Evolutionary conservation across 2,888 invertebrate genomes (phyloP).

Genomic region (Diplolepis rosae): DNA sequence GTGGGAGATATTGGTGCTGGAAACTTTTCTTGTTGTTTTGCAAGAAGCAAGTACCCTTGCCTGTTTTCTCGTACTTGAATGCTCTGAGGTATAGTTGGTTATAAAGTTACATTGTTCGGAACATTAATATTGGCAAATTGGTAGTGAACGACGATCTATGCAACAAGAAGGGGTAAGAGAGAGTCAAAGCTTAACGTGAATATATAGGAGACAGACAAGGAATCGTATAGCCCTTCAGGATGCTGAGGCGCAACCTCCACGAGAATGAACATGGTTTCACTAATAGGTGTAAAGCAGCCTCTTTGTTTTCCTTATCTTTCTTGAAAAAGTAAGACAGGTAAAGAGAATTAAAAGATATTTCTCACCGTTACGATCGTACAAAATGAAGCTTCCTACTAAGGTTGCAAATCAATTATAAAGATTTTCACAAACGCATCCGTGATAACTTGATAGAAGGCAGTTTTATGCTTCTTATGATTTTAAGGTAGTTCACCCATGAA

Average conservation of each 20-base stretch:
- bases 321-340: background rate
- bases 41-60: background rate
- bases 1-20: background rate
- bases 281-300: constrained; percentile 43
- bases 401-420: constrained; percentile 51
- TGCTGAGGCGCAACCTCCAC: constrained; percentile 46
- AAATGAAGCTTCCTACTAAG: background rate
- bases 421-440: constrained; percentile 42
- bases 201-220: constrained; percentile 32
- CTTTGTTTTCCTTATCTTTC: constrained; percentile 35
- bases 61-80: constrained; percentile 5
- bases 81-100: constrained; percentile 13
- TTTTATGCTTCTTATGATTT: too few relatives aligned
- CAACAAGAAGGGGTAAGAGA: constrained; percentile 33
- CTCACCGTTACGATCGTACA: constrained; percentile 39
- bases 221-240: constrained; percentile 47
- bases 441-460: too few relatives aligned
- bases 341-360: background rate
- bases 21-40: background rate
- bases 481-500: too few relatives aligned
- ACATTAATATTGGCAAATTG: constrained; percentile 62
- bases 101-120: constrained; percentile 50
- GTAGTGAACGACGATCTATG: constrained; percentile 59
- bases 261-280: constrained; percentile 56
- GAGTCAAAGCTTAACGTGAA: constrained; percentile 33